phyloP scores from a whole-genome alignment of 2,797 vertebrate genomes.

The Neomorphus geoffroyi region DNA sequence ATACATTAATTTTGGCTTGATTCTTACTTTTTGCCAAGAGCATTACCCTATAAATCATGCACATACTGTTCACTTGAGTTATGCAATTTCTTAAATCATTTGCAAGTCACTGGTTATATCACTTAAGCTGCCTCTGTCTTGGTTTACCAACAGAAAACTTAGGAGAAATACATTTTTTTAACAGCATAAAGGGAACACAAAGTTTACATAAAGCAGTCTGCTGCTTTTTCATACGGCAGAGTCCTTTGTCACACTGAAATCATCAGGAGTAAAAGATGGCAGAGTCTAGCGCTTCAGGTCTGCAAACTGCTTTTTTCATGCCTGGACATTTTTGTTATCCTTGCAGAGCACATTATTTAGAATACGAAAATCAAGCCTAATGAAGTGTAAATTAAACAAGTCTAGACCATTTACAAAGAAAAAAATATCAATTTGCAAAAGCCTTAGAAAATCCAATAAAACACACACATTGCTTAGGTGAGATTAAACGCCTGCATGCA shows the following conservation, averaged over 20 bases:
- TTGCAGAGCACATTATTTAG: not conserved
- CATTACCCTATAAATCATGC: not conserved
- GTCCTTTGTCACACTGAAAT: not conserved
- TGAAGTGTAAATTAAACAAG: not conserved
- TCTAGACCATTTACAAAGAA: not conserved
- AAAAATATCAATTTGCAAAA: not conserved
- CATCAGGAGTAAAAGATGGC: not conserved
- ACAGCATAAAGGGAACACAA: not conserved
- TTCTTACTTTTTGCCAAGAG: not conserved
- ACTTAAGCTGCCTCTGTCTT: not conserved
- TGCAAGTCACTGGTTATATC: not conserved
- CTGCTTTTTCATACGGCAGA: not conserved
- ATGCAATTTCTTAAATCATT: not conserved
- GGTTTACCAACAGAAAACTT: not conserved
- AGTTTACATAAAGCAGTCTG: not conserved
- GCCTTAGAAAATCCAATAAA: not conserved
- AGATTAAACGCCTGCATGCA: not conserved
- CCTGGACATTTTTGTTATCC: not conserved
- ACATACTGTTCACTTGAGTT: not conserved
- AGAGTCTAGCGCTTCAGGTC: not conserved
- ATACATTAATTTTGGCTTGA: not conserved
- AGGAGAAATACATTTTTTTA: not conserved
- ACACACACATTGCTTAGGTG: not conserved
- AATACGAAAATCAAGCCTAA: not conserved
- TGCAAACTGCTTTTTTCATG: not conserved